Conservation (phyloP, 2,797 vertebrate genomes). For the Leptoclinus maculatus region DNA sequence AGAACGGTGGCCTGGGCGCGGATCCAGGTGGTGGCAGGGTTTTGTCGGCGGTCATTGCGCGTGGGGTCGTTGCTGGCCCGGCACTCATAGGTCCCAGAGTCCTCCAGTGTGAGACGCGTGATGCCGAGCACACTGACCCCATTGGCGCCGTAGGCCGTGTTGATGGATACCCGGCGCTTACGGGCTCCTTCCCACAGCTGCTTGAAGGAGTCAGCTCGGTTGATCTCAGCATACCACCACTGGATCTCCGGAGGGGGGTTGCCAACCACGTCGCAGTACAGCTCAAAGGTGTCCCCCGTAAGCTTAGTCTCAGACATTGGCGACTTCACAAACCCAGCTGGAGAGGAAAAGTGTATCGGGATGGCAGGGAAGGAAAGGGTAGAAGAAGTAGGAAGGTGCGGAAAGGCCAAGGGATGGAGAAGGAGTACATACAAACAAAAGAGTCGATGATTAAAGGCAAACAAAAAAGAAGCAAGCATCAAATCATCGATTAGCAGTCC, state of each 20-base stretch:
- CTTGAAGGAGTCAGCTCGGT: constrained; percentile 98
- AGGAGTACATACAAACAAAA: constrained; percentile 61
- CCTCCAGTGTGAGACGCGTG: constrained; percentile 95
- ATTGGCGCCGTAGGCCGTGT: constrained; percentile 95
- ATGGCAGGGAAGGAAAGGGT: constrained; percentile 64
- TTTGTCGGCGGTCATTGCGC: constrained; percentile 98
- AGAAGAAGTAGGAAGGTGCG: constrained; percentile 57
- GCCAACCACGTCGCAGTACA: constrained; percentile 99
- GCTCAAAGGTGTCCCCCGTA: constrained; percentile 99
- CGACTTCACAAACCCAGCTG: constrained; percentile 99
- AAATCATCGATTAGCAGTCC: constrained; percentile 62
- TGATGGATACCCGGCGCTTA: constrained; percentile 96
- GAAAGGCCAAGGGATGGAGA: constrained; percentile 46
- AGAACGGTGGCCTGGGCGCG: constrained; percentile 99
- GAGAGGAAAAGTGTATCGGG: constrained; percentile 80
- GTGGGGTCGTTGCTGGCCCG: constrained; percentile 98
- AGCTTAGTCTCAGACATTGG: constrained; percentile 99
- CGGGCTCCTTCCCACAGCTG: constrained; percentile 98
- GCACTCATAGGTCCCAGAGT: constrained; percentile 99
- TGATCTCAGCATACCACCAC: constrained; percentile 99
- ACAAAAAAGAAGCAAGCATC: constrained; percentile 74
- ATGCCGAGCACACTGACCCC: constrained; percentile 97
- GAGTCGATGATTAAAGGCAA: constrained; percentile 77
- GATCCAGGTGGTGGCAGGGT: constrained; percentile 99
- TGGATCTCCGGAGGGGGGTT: constrained; percentile 99